These are phyloP conservation scores for Beroe forskalii DNA, from an alignment of 37 sponge, comb jelly and placozoan genomes.

Conservation along the genomic window DNA sequence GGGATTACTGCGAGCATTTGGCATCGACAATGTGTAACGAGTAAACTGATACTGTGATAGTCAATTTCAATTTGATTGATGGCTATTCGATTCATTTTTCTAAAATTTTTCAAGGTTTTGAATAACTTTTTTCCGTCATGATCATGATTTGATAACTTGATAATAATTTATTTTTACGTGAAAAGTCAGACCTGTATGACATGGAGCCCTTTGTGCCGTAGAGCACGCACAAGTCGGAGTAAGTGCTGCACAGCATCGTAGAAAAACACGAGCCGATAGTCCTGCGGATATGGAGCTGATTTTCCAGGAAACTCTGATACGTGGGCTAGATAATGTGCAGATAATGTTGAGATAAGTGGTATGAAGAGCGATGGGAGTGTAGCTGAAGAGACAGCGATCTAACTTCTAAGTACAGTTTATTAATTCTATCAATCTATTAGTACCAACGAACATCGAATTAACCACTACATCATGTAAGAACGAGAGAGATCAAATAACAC, in stretches of 20 bases:
- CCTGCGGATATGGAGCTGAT: constrained; percentile 64
- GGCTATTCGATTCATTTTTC: too few relatives aligned
- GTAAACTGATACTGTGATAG: too few relatives aligned
- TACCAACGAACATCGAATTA: too few relatives aligned
- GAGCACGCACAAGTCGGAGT: constrained; percentile 64
- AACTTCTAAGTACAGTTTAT: too few relatives aligned
- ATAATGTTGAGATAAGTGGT: background rate
- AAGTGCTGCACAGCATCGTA: constrained; percentile 70
- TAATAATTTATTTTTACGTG: background rate
- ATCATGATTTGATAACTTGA: background rate
- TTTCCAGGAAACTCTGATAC: too few relatives aligned
- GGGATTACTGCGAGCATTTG: background rate
- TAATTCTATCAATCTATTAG: too few relatives aligned
- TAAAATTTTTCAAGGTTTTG: too few relatives aligned
- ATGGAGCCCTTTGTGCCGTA: constrained; percentile 66
- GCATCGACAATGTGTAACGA: background rate
- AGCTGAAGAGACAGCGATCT: background rate
- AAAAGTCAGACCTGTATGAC: constrained; percentile 65
- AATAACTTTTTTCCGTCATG: too few relatives aligned
- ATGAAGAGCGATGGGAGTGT: background rate
- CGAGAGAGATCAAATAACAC: too few relatives aligned
- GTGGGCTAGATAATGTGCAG: too few relatives aligned
- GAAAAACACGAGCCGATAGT: constrained; percentile 70
- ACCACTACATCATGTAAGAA: too few relatives aligned
- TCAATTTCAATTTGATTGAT: too few relatives aligned